Evolutionary conservation across 2,797 vertebrate species (phyloP).

Genomic region (Bryconaethiops microstoma): DNA sequence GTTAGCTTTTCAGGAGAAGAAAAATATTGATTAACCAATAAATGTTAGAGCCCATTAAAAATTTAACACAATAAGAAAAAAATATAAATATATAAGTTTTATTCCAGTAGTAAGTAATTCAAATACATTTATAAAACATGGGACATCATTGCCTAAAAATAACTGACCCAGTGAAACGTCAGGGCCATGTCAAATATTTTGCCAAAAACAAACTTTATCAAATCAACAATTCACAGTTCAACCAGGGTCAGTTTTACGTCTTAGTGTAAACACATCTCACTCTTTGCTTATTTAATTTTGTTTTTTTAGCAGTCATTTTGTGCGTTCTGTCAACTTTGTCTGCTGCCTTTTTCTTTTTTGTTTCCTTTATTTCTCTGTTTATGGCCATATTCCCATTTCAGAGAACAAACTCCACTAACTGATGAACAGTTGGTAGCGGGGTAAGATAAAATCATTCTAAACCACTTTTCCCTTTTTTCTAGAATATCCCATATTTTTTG

Average conservation of each 20-base stretch:
- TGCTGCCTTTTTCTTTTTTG: slow-evolving; percentile 76
- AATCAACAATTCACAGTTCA: neutral
- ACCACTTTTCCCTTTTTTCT: slow-evolving; percentile 80
- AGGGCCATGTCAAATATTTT: neutral
- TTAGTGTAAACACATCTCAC: slow-evolving; percentile 35
- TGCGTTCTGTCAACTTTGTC: slow-evolving; percentile 73
- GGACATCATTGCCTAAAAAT: too few species aligned
- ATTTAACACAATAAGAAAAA: too few species aligned
- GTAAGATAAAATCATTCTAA: slow-evolving; percentile 87
- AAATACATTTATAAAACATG: neutral
- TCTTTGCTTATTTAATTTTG: slow-evolving; percentile 64
- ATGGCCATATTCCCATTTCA: slow-evolving; percentile 93
- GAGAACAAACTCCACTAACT: slow-evolving; percentile 92
- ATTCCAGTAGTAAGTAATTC: too few species aligned
- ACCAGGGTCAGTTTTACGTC: neutral
- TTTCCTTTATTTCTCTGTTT: slow-evolving; percentile 78
- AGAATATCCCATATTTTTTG: slow-evolving; percentile 79
- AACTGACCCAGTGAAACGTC: too few species aligned
- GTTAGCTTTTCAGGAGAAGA: too few species aligned
- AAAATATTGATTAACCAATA: too few species aligned
- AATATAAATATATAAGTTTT: too few species aligned
- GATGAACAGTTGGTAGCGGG: slow-evolving; percentile 95
- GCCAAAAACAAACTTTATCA: neutral
- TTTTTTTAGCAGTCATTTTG: slow-evolving; percentile 73
- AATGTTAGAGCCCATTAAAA: too few species aligned